These are phyloP conservation scores for Megalops cyprinoides DNA, from an alignment of 2,797 vertebrate genomes.

Conservation along the genomic window DNA sequence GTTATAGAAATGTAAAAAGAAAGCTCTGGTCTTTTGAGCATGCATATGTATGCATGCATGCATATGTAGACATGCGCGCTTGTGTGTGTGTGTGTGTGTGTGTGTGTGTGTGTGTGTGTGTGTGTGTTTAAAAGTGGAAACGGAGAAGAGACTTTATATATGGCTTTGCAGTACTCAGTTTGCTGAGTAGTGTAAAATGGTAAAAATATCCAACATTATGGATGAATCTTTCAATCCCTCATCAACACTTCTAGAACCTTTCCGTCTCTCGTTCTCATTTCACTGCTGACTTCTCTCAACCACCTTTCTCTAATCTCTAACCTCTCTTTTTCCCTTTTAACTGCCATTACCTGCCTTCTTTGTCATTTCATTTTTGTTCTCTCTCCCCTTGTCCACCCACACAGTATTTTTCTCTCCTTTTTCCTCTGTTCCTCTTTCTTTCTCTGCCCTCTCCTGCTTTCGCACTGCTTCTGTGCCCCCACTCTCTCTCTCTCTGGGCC, in stretches of 20 bases:
- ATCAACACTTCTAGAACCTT: constrained; percentile 23
- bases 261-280: background rate
- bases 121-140: background rate
- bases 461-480: background rate
- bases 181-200: constrained; percentile 25
- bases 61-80: background rate
- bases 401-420: constrained; percentile 10
- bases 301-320: background rate
- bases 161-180: constrained; percentile 29
- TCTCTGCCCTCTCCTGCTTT: background rate
- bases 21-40: too few species aligned
- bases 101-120: background rate
- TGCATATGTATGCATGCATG: background rate
- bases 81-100: background rate
- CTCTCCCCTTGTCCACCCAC: background rate
- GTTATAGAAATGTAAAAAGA: too few species aligned
- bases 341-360: background rate
- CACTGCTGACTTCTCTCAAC: background rate
- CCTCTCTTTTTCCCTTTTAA: constrained; percentile 35
- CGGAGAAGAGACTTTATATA: background rate
- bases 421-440: constrained; percentile 54
- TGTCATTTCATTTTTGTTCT: background rate
- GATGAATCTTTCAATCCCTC: constrained; percentile 36
- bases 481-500: constrained; percentile 47
- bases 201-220: constrained; percentile 32